These are phyloP conservation scores for Eudorcas thomsonii DNA, from an alignment of 2,113 vertebrate species.

Conservation along the genomic window DNA sequence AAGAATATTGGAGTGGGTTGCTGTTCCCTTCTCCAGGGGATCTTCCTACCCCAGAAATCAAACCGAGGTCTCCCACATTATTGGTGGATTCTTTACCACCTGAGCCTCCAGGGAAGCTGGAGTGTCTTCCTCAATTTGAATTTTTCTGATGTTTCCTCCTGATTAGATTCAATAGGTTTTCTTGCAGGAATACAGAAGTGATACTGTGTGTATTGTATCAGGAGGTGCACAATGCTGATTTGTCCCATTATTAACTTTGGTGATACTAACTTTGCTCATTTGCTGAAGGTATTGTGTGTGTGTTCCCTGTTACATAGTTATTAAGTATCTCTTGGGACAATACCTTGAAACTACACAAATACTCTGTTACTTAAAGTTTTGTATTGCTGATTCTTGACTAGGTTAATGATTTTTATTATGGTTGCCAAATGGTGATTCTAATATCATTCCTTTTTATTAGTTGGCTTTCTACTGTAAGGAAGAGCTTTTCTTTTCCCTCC, in stretches of 20 bases:
- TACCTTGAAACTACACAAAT: neutral
- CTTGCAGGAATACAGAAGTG: neutral
- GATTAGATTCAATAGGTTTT: neutral
- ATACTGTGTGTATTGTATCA: neutral
- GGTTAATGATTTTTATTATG: neutral
- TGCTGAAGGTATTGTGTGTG: neutral
- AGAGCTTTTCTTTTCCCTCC: neutral
- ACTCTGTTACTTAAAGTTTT: constrained; percentile 5
- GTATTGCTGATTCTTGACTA: constrained; percentile 9
- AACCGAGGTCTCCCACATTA: neutral
- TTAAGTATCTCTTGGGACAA: neutral
- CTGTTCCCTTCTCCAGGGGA: neutral
- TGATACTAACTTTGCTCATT: neutral
- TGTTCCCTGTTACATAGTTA: neutral
- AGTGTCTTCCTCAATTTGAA: neutral
- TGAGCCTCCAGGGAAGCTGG: neutral
- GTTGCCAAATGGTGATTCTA: neutral
- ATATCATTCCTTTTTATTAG: constrained; percentile 12
- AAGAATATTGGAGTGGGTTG: neutral
- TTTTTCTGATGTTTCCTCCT: neutral
- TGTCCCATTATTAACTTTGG: neutral
- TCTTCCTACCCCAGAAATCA: neutral
- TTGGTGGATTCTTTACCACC: neutral
- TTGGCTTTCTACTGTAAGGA: neutral
- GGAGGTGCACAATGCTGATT: neutral